phyloP scores from a whole-genome alignment of 1,140 invertebrate genomes.

The Hylyphantes graminicola region DNA sequence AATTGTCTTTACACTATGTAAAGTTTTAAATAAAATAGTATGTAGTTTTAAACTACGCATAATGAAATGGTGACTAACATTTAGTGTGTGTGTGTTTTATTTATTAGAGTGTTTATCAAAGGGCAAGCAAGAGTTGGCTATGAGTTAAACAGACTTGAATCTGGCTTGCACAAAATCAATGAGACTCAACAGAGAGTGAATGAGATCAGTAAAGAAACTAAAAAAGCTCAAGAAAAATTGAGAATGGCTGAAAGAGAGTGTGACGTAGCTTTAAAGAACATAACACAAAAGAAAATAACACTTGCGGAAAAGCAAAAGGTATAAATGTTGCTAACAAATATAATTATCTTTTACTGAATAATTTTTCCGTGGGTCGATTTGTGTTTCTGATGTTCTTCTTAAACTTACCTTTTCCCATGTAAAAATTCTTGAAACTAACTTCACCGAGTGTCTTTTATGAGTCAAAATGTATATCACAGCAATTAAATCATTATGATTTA shows the following conservation, averaged over 20 bases:
- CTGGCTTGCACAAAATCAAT: slow-evolving; percentile 82
- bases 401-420: too few species aligned
- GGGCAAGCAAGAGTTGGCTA: slow-evolving; percentile 14
- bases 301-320: slow-evolving; percentile 27
- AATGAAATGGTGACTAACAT: too few species aligned
- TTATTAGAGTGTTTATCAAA: slow-evolving; percentile 21
- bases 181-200: slow-evolving; percentile 78
- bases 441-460: too few species aligned
- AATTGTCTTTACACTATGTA: too few species aligned
- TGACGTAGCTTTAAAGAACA: slow-evolving; percentile 79
- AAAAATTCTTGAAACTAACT: too few species aligned
- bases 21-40: too few species aligned
- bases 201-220: slow-evolving; percentile 82
- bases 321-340: not conserved
- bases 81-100: not conserved
- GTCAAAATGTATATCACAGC: too few species aligned
- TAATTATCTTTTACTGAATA: too few species aligned
- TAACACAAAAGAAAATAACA: slow-evolving; percentile 69
- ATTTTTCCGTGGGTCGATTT: too few species aligned
- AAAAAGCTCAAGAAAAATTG: slow-evolving; percentile 79
- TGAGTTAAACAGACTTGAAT: slow-evolving; percentile 79
- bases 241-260: slow-evolving; percentile 78
- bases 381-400: too few species aligned
- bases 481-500: too few species aligned
- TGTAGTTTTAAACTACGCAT: too few species aligned